Conservation (phyloP, 2,888 invertebrate genomes). For the Sturmia bella region DNA sequence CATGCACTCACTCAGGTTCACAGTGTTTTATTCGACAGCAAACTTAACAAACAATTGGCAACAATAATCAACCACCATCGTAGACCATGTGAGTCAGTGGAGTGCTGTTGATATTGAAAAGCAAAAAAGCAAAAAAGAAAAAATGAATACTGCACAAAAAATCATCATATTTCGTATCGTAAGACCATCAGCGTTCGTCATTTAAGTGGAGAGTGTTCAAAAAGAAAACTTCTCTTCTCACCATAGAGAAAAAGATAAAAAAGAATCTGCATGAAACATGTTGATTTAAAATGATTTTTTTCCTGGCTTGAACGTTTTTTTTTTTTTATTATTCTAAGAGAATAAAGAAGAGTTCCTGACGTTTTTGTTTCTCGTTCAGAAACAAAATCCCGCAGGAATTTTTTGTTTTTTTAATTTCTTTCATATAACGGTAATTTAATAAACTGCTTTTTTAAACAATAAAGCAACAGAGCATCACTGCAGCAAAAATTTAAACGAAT, state of each 20-base stretch:
- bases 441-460: conserved; percentile 33
- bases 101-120: conserved; percentile 38
- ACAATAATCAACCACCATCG: conserved; percentile 61
- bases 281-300: conserved; percentile 67
- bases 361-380: conserved; percentile 6
- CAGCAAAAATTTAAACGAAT: background rate
- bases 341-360: conserved; percentile 47
- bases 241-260: background rate
- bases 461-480: conserved; percentile 10
- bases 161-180: conserved; percentile 43
- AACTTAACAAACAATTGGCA: conserved; percentile 54
- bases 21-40: conserved; percentile 19
- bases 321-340: background rate
- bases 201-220: conserved; percentile 37
- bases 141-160: background rate
- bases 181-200: conserved; percentile 44
- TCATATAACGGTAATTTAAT: conserved; percentile 65
- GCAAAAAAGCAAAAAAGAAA: background rate
- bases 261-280: conserved; percentile 56
- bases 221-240: conserved; percentile 44
- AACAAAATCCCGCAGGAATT: conserved; percentile 75
- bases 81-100: conserved; percentile 50
- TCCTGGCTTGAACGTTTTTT: conserved; percentile 34
- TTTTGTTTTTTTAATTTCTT: conserved; percentile 71
- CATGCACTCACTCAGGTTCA: conserved; percentile 11